Conservation (phyloP, 2,113 vertebrate genomes). For the Stegastes partitus region DNA sequence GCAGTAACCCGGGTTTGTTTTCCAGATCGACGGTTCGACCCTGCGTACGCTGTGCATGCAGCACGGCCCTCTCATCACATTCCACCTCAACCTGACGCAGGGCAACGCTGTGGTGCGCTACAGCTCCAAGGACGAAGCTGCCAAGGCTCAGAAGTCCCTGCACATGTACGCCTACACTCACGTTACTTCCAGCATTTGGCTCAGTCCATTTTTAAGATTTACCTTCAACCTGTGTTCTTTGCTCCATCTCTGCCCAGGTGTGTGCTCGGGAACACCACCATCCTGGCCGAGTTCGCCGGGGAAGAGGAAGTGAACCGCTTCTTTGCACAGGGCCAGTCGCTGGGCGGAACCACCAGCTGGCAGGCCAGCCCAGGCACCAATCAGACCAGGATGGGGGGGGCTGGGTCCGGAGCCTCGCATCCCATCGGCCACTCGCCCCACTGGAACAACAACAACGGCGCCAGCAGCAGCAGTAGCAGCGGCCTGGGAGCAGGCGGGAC, state of each 20-base stretch:
- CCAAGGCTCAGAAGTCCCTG: conserved; percentile 98
- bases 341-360: conserved; percentile 95
- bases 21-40: conserved; percentile 95
- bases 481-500: conserved; percentile 69
- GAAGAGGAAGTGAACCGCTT: conserved; percentile 97
- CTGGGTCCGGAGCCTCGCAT: conserved; percentile 86
- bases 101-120: conserved; percentile 97
- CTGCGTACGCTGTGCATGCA: conserved; percentile 97
- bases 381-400: conserved; percentile 89
- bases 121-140: conserved; percentile 96
- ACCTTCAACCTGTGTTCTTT: not conserved
- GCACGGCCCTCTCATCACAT: conserved; percentile 96
- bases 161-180: conserved; percentile 95
- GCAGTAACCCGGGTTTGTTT: not conserved
- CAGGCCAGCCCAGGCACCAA: conserved; percentile 91
- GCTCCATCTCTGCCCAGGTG: conserved; percentile 83
- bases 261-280: conserved; percentile 96
- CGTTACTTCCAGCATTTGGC: not conserved
- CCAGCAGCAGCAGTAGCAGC: conserved; percentile 67
- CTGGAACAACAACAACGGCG: conserved; percentile 89
- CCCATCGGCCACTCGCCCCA: conserved; percentile 88
- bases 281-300: conserved; percentile 95
- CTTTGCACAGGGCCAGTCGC: conserved; percentile 94
- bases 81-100: conserved; percentile 98
- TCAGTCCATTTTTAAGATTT: not conserved